These are phyloP conservation scores for Paguma larvata DNA, from an alignment of 2,797 vertebrate species.

Conservation along the genomic window DNA sequence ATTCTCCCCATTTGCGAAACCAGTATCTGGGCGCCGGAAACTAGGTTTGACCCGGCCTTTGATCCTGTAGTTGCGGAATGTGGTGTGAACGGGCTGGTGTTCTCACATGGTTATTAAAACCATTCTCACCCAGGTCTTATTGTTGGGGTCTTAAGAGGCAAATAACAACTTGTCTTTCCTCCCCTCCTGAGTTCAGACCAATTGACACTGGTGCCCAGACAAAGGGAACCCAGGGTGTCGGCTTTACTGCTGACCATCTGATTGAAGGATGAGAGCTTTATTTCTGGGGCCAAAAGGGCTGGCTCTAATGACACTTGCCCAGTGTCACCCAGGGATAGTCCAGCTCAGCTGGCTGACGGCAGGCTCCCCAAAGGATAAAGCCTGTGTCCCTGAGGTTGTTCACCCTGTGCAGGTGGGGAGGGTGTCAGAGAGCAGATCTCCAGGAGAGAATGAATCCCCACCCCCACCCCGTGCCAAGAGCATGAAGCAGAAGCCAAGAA, in stretches of 20 bases:
- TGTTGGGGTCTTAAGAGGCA: neutral
- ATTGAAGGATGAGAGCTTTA: neutral
- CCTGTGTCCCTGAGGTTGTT: too few relatives aligned
- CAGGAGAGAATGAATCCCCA: neutral
- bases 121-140: neutral
- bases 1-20: neutral
- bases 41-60: neutral
- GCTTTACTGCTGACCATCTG: neutral
- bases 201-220: slow-evolving; percentile 22
- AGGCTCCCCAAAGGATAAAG: neutral
- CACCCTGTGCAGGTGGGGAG: too few relatives aligned
- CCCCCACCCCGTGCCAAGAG: neutral
- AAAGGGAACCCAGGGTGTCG: neutral
- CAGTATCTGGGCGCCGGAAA: neutral
- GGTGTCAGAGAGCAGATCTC: neutral
- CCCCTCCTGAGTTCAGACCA: slow-evolving; percentile 5
- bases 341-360: neutral
- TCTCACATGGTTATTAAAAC: neutral
- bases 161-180: neutral
- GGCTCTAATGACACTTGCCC: neutral
- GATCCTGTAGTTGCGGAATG: neutral
- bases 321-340: too few relatives aligned
- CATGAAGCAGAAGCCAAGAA: neutral
- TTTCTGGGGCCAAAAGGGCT: slow-evolving; percentile 1
- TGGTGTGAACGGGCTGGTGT: neutral